Base-by-base conservation (phyloP, 1,140 invertebrate species). In the Bacillus rossius region DNA sequence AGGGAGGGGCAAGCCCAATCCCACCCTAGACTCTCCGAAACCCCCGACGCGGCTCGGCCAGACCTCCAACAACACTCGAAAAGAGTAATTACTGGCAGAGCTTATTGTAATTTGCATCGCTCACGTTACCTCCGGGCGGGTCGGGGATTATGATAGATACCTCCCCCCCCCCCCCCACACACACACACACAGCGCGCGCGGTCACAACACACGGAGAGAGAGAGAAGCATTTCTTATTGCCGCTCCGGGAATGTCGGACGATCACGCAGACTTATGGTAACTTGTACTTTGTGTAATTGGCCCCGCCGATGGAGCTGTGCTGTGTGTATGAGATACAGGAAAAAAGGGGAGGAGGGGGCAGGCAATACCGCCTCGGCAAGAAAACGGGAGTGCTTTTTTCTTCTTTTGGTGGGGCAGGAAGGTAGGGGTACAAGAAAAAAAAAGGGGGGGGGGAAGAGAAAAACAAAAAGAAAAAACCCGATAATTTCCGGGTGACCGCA, bases 331-430 rank as follows among this genome's bases (percentile, higher is more conserved):
- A 17, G 37, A 22, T 29, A 20, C 8, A 22, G 37, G 16, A 8
- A 26, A 22, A 45, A 14, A 50, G 42, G 45, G 34, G 55, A 16
- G 61, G 59, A 61, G 56, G 59, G 14, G 51, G 56, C 10, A 48
- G 56, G 55, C 55, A 59, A 47, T 51, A 38, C 59, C 55, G 61
- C 53, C 55, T 52, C 59, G 55, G 60, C 61, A 58, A 61, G 61
- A 63, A 68, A 69, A 55, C 62, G 69, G 72, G 70, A 69, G 72
- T 71, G 71, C n/a, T n/a, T n/a, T n/a, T n/a, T n/a, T n/a, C n/a
- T n/a, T n/a, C n/a, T n/a, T 72, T 68, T 70, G 68, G 67, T 70
- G 57, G 45, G 47, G 62, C 48, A 49, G 58, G 61, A 37, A 29
- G 40, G 58, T 38, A 45, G 48, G 45, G 40, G 48, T 51, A 10